A percentile compares a stretch with the other conserved stretches of the same genome.
Evolutionary conservation across 2,113 vertebrate species (phyloP).

Genomic region (Python bivittatus): DNA sequence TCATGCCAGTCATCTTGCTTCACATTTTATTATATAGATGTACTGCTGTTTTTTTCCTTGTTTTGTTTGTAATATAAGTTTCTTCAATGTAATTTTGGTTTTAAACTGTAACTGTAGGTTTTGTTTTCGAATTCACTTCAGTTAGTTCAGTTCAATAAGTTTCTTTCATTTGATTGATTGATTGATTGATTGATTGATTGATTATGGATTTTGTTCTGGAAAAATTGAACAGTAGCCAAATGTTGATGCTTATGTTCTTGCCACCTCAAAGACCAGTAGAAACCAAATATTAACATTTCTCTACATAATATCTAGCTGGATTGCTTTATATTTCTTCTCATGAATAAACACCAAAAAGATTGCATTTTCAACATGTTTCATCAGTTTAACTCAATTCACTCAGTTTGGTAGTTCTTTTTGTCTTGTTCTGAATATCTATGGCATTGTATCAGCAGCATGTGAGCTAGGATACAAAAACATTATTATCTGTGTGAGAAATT

Average conservation of each 20-base stretch:
- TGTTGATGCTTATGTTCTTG: background rate
- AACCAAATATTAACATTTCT: background rate
- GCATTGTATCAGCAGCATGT: background rate
- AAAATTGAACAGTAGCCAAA: background rate
- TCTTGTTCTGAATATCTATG: background rate
- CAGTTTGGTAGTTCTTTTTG: background rate
- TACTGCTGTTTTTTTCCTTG: background rate
- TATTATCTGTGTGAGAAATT: background rate
- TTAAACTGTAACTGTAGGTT: background rate
- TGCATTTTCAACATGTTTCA: background rate
- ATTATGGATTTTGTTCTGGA: background rate
- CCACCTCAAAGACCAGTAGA: background rate
- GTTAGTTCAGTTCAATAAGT: too few species aligned
- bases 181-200: background rate
- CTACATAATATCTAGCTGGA: background rate
- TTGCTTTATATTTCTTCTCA: background rate
- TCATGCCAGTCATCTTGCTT: background rate
- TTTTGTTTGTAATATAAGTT: background rate
- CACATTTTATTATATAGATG: background rate
- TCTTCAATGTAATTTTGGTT: background rate
- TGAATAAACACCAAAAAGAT: background rate
- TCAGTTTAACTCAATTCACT: background rate
- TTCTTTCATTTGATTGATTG: background rate
- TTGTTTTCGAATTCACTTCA: background rate
- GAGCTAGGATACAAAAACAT: background rate